Percentiles rank a stretch among this genome's conserved stretches.
Evolutionary conservation across 2,888 invertebrate genomes (phyloP).

Genomic region (Ischnus inquisitorius): DNA sequence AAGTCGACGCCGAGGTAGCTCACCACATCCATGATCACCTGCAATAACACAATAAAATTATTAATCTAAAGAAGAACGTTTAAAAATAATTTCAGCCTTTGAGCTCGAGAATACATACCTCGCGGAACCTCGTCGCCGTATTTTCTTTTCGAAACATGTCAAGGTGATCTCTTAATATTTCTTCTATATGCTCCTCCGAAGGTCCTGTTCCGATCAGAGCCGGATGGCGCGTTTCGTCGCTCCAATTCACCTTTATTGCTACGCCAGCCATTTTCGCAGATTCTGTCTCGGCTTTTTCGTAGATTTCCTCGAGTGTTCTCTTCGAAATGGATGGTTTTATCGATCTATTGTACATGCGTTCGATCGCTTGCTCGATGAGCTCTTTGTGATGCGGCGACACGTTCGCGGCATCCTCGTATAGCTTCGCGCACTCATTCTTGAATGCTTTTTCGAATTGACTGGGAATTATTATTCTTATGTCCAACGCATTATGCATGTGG

Average conservation of each 20-base stretch:
- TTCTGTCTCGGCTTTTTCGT: slow-evolving; percentile 91
- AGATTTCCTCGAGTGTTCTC: slow-evolving; percentile 91
- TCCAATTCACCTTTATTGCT: slow-evolving; percentile 90
- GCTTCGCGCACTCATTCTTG: slow-evolving; percentile 83
- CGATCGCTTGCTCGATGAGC: slow-evolving; percentile 87
- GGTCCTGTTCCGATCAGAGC: slow-evolving; percentile 86
- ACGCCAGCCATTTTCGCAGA: slow-evolving; percentile 93
- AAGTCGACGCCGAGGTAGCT: slow-evolving; percentile 97
- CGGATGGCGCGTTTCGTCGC: no score
- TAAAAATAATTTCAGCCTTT: no score
- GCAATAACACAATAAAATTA: slow-evolving; percentile 37
- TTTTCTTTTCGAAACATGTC: no score
- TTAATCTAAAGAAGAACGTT: no score
- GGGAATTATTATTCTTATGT: slow-evolving; percentile 92
- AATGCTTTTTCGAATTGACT: slow-evolving; percentile 89
- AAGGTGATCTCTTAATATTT: no score
- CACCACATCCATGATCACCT: slow-evolving; percentile 94
- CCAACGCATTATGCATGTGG: slow-evolving; percentile 91
- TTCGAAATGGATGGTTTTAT: slow-evolving; percentile 88
- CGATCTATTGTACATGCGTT: slow-evolving; percentile 88
- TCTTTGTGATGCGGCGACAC: slow-evolving; percentile 74
- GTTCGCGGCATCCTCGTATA: slow-evolving; percentile 59
- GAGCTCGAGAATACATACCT: no score
- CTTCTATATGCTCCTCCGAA: no score
- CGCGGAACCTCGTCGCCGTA: no score